Conservation (phyloP, 1,140 invertebrate genomes). For the Campoletis sonorensis region DNA sequence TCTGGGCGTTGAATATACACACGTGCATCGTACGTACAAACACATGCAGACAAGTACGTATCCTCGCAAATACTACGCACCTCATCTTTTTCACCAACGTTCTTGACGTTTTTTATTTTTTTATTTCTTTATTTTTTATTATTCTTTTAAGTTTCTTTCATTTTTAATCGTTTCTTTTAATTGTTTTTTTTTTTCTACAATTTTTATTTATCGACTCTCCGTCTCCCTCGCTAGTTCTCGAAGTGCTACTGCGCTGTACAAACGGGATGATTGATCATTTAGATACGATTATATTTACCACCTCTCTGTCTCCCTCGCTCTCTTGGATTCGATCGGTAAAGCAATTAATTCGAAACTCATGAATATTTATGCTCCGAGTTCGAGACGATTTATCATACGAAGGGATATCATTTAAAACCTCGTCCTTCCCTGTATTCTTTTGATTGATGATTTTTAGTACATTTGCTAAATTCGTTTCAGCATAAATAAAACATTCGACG, state of each 20-base stretch:
- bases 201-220: background rate
- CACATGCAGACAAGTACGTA: background rate
- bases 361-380: slow-evolving; percentile 19
- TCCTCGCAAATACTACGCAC: background rate
- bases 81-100: slow-evolving; percentile 23
- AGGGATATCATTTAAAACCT: slow-evolving; percentile 14
- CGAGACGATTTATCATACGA: slow-evolving; percentile 21
- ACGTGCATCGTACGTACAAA: background rate
- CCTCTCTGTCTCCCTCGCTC: background rate
- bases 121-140: background rate
- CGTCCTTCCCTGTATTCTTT: background rate
- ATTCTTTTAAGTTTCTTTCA: background rate
- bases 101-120: background rate
- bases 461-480: background rate
- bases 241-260: slow-evolving; percentile 29
- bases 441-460: background rate
- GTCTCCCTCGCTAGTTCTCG: background rate
- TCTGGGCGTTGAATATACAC: slow-evolving; percentile 13
- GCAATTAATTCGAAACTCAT: slow-evolving; percentile 26
- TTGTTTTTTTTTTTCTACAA: too few relatives aligned
- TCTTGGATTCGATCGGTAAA: slow-evolving; percentile 22
- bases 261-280: slow-evolving; percentile 19
- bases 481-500: background rate
- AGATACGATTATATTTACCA: slow-evolving; percentile 33
- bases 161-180: background rate